These are phyloP conservation scores for Rutilus rutilus DNA, from an alignment of 2,113 vertebrate species.

Conservation along the genomic window DNA sequence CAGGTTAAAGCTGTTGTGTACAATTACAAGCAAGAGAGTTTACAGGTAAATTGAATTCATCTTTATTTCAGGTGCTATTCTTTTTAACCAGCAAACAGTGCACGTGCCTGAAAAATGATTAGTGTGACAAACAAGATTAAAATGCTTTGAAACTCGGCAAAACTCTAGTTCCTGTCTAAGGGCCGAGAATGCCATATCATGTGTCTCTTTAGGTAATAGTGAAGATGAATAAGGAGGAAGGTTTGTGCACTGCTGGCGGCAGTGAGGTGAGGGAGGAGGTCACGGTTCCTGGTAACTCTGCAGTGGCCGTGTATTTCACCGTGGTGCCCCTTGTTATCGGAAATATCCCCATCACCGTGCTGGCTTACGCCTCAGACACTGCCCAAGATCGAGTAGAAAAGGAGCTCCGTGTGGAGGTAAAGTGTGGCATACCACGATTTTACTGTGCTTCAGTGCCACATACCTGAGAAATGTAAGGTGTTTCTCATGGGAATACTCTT, in stretches of 20 bases:
- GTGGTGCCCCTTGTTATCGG: constrained; percentile 69
- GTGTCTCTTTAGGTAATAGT: constrained; percentile 53
- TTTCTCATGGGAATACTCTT: background rate
- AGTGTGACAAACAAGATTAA: background rate
- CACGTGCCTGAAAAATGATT: background rate
- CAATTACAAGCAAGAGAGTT: constrained; percentile 56
- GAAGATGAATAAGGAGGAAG: constrained; percentile 48
- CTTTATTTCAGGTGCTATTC: background rate
- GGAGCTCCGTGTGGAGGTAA: constrained; percentile 61
- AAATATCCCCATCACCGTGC: constrained; percentile 69
- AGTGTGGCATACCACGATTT: background rate
- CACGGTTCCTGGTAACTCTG: constrained; percentile 65
- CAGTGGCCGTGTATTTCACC: constrained; percentile 70
- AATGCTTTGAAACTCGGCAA: background rate
- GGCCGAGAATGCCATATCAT: background rate
- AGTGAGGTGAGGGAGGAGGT: constrained; percentile 43
- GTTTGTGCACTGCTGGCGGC: constrained; percentile 56
- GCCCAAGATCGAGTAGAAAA: constrained; percentile 55
- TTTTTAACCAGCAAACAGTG: background rate
- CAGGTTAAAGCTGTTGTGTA: constrained; percentile 64
- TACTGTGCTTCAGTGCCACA: background rate
- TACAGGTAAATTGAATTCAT: constrained; percentile 52
- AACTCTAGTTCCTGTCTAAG: background rate
- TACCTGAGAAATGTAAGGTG: background rate
- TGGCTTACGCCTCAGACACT: constrained; percentile 40